A percentile compares a stretch with the other conserved stretches of the same genome.
phyloP scores from a whole-genome alignment of 2,888 invertebrate genomes.

The Electrophaes corylata region DNA sequence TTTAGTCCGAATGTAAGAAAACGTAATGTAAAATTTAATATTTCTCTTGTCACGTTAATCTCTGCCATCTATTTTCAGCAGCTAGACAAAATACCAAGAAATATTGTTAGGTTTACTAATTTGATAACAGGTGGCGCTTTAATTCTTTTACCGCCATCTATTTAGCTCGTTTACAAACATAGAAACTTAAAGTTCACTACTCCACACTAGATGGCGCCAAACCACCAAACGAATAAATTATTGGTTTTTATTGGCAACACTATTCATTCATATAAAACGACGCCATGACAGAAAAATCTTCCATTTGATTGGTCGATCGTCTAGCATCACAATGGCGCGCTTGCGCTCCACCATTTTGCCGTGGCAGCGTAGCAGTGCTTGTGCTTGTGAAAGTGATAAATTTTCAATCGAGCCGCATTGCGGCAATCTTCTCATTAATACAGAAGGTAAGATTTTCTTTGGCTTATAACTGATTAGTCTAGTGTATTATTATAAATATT shows the following conservation, averaged over 20 bases:
- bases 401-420: conserved; percentile 67
- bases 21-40: too few relatives aligned
- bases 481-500: conserved; percentile 45
- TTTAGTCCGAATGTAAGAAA: too few relatives aligned
- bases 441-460: conserved; percentile 55
- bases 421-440: conserved; percentile 61
- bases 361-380: conserved; percentile 35
- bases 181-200: conserved; percentile 32
- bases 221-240: background rate
- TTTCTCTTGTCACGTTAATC: too few relatives aligned
- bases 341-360: conserved; percentile 71
- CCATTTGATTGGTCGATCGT: conserved; percentile 74
- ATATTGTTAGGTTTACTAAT: background rate
- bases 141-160: conserved; percentile 40
- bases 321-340: conserved; percentile 47
- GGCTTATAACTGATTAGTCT: background rate
- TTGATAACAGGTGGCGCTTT: conserved; percentile 3
- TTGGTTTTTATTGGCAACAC: conserved; percentile 59
- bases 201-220: conserved; percentile 46
- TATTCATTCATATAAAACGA: conserved; percentile 55
- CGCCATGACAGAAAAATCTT: conserved; percentile 61
- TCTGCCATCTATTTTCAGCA: conserved; percentile 5
- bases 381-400: conserved; percentile 34
- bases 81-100: background rate
- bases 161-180: background rate